These are phyloP conservation scores for Bombus balteatus DNA, from an alignment of 1,140 invertebrate species.

Conservation along the genomic window DNA sequence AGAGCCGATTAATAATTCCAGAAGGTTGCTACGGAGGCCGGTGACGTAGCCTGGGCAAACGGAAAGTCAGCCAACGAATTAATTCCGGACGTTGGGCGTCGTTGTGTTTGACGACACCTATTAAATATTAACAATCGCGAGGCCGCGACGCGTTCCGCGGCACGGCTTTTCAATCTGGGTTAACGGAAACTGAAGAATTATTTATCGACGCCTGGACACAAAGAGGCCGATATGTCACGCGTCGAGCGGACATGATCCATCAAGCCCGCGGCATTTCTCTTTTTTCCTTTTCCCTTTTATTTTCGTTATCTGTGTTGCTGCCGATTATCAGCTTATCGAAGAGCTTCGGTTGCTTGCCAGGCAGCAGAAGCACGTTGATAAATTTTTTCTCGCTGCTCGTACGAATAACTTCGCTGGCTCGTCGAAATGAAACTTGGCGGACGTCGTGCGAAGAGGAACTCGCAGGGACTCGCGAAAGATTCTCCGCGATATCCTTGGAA, in stretches of 20 bases:
- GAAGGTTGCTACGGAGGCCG: neutral
- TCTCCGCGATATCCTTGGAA: no score
- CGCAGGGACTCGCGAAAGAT: no score
- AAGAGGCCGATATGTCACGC: slow-evolving; percentile 5
- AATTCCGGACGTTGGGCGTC: neutral
- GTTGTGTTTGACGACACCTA: slow-evolving; percentile 23
- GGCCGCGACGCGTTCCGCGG: neutral
- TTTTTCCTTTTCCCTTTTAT: neutral
- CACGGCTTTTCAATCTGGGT: slow-evolving; percentile 29
- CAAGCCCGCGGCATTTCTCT: neutral
- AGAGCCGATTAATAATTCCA: slow-evolving; percentile 18
- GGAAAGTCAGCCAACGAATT: slow-evolving; percentile 4
- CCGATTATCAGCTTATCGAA: neutral
- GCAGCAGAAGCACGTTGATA: neutral
- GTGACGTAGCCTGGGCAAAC: neutral
- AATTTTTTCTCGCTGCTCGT: no score
- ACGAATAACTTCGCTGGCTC: no score
- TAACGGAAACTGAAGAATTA: slow-evolving; percentile 32
- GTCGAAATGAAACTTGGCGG: no score
- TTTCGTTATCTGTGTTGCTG: neutral
- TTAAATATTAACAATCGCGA: slow-evolving; percentile 27
- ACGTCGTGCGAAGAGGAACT: no score
- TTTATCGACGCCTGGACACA: slow-evolving; percentile 21
- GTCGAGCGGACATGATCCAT: slow-evolving; percentile 11
- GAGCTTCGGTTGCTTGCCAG: no score